phyloP scores from a whole-genome alignment of 2,113 vertebrate genomes.

The Gobius niger region DNA sequence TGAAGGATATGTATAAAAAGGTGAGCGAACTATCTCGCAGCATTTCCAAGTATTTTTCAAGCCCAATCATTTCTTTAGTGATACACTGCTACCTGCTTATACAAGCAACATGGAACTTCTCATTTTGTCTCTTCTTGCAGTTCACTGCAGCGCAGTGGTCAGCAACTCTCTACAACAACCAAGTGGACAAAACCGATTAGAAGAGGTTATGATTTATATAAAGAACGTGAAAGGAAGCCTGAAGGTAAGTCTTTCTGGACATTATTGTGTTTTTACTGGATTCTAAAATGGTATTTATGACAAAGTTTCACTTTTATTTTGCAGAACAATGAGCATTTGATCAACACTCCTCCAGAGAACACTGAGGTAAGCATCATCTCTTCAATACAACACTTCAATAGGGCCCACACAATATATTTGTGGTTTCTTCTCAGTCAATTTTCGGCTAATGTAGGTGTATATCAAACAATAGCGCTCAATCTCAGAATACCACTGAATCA shows the following conservation, averaged over 20 bases:
- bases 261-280: neutral
- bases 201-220: slow-evolving; percentile 33
- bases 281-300: neutral
- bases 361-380: slow-evolving; percentile 48
- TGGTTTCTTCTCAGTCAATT: slow-evolving; percentile 44
- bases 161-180: accelerated
- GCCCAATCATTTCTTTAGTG: slow-evolving; percentile 49
- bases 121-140: slow-evolving; percentile 55
- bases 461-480: slow-evolving; percentile 32
- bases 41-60: slow-evolving; percentile 70
- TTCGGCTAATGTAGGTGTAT: slow-evolving; percentile 43
- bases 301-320: slow-evolving; percentile 10
- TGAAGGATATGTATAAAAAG: slow-evolving; percentile 92
- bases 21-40: slow-evolving; percentile 71
- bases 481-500: neutral
- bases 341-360: slow-evolving; percentile 43
- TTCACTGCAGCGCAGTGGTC: slow-evolving; percentile 36
- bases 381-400: neutral
- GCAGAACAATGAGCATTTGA: slow-evolving; percentile 29
- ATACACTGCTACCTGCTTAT: slow-evolving; percentile 22
- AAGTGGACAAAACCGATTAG: slow-evolving; percentile 4
- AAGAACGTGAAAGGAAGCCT: accelerated
- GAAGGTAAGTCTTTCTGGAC: slow-evolving; percentile 42
- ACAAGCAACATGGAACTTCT: slow-evolving; percentile 63
- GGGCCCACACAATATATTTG: slow-evolving; percentile 31